These are phyloP conservation scores for Megathymus violae DNA, from an alignment of 1,140 invertebrate genomes.

Conservation along the genomic window DNA sequence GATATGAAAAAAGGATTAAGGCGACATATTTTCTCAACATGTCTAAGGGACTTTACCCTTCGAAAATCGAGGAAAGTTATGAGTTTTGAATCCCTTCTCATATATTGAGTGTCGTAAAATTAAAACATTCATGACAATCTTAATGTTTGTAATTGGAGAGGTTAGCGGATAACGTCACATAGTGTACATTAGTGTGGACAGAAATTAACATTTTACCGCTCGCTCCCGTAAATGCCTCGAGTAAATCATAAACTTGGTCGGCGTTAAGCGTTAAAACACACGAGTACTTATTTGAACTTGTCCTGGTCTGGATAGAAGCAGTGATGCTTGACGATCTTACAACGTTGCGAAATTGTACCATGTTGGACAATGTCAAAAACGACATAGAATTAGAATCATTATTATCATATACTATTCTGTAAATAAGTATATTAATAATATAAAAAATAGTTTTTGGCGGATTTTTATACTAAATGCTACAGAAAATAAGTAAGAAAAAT, in stretches of 20 bases:
- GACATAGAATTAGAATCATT: too few relatives aligned
- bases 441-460: too few relatives aligned
- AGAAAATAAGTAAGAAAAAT: too few relatives aligned
- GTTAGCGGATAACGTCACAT: conserved; percentile 1
- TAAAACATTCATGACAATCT: conserved; percentile 7
- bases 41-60: not conserved
- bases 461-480: too few relatives aligned
- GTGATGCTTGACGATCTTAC: too few relatives aligned
- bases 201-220: conserved; percentile 7
- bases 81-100: not conserved
- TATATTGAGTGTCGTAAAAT: conserved; percentile 16
- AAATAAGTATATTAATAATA: too few relatives aligned
- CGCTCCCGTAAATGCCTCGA: conserved; percentile 14
- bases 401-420: too few relatives aligned
- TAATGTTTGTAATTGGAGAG: not conserved
- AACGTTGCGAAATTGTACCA: too few relatives aligned
- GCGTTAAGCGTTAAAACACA: conserved; percentile 5
- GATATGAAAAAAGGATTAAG: not conserved
- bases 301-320: not conserved
- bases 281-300: not conserved
- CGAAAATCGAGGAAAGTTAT: not conserved
- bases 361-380: too few relatives aligned
- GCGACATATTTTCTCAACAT: not conserved
- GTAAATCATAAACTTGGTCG: conserved; percentile 24
- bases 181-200: not conserved